Conservation (phyloP, 1,140 invertebrate genomes). For the Monomorium pharaonis region DNA sequence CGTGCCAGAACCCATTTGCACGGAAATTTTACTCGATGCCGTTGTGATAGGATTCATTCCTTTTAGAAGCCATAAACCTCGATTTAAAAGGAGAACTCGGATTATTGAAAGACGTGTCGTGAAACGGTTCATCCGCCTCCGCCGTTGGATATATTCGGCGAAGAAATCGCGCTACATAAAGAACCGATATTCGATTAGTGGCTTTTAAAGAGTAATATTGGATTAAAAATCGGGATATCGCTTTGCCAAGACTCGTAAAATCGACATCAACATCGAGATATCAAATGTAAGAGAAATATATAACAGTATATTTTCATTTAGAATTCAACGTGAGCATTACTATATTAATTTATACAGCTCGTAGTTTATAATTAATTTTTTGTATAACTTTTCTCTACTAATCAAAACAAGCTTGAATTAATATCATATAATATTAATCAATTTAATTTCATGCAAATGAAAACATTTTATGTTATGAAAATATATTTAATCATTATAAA, state of each 20-base stretch:
- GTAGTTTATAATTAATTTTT: background rate
- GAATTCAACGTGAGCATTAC: background rate
- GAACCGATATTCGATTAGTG: conserved; percentile 77
- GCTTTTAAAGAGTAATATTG: conserved; percentile 74
- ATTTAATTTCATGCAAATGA: conserved; percentile 1
- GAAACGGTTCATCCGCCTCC: conserved; percentile 5
- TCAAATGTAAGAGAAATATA: conserved; percentile 13
- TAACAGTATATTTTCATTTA: background rate
- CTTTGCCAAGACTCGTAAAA: conserved; percentile 28
- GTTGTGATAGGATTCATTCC: conserved; percentile 60
- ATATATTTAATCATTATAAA: conserved; percentile 16
- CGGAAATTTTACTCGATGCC: conserved; percentile 58
- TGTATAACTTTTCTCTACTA: background rate
- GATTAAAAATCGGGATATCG: conserved; percentile 74
- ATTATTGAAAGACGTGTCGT: conserved; percentile 61
- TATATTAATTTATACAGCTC: background rate
- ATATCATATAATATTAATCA: conserved; percentile 1
- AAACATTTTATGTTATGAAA: conserved; percentile 27
- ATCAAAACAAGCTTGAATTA: background rate
- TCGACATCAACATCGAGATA: background rate
- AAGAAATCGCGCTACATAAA: conserved; percentile 40
- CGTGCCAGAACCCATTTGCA: conserved; percentile 58
- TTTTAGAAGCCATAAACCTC: conserved; percentile 55
- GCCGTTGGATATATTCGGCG: background rate
- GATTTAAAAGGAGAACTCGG: conserved; percentile 52